Evolutionary conservation across 2,113 vertebrate genomes (phyloP), one percentile per base, ranked within the genome.

Genomic region (Albula goreensis): DNA sequence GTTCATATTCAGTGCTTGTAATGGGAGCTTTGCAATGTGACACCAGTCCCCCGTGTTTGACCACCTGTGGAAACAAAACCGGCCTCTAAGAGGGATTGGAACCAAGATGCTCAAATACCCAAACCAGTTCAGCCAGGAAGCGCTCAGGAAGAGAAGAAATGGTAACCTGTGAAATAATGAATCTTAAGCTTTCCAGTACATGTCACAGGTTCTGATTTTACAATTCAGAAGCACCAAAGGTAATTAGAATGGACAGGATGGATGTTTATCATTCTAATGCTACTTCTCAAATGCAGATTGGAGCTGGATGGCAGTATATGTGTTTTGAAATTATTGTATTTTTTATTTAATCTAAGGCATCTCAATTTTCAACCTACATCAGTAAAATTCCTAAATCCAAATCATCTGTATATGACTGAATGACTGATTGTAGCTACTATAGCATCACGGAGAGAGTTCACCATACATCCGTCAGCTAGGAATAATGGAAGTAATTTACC

Each of bases 31-130:
- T 51, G 66, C n/a, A 66, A 77, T 41, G 19, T 78, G 31, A 66
- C 13, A 53, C 48, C 50, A 19, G 41, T 41, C n/a, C 60, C 74
- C 78, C 50, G 15, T 17, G 17, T 25, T 51, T 10, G 12, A n/a
- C 49, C 85, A 86, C 79, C 85, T 81, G 80, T 50, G 11, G 85
- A 52, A 81, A 70, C 83, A 81, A 74, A n/a, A 22, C 12, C 19
- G 12, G 49, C 78, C 56, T 41, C 80, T 74, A 17, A 25, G 3
- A 9, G 19, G 41, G 57, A 74, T 9, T 63, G 83, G 10, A 51
- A 41, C 41, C 7, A 0, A 22, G 51, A 11, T 19, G 11, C 31
- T 66, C 57, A 17, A 12, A 86, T 22, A 15, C 12, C 49, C 0
- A 52, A 53, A 60, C 31, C 19, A n/a, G 53, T 49, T 80, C 12